phyloP scores from a whole-genome alignment of 2,113 vertebrate genomes.

The Ciconia stormi region DNA sequence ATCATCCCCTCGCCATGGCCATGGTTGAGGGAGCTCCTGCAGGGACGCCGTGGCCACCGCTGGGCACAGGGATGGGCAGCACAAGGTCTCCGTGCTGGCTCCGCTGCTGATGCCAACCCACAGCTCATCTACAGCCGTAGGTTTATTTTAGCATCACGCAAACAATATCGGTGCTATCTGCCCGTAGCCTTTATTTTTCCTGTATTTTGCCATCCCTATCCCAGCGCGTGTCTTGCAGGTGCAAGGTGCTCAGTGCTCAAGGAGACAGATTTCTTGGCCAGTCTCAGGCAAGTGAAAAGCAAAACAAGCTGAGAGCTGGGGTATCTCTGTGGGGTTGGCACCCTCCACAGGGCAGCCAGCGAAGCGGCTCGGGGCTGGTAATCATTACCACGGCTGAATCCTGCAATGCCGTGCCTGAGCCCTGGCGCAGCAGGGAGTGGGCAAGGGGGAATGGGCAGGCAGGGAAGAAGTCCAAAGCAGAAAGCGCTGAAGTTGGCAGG shows the following conservation, averaged over 20 bases:
- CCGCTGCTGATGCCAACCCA: not conserved
- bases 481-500: not conserved
- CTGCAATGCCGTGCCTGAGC: not conserved
- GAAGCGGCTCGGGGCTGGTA: not conserved
- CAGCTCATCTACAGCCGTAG: not conserved
- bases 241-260: not conserved
- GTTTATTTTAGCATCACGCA: not conserved
- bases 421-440: not conserved
- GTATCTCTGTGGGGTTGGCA: accelerated
- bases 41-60: accelerated
- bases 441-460: accelerated
- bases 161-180: not conserved
- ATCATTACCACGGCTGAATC: not conserved
- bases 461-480: not conserved
- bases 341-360: not conserved
- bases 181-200: not conserved
- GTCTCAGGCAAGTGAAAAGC: not conserved
- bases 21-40: not conserved
- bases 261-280: not conserved
- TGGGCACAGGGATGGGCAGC: accelerated
- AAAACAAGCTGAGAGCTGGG: not conserved
- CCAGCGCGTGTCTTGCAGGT: accelerated
- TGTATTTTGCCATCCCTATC: too few species aligned
- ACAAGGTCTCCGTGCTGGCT: accelerated
- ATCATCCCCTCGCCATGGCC: not conserved